Conservation (phyloP, 2,888 invertebrate species). For the Troilus luridus region DNA sequence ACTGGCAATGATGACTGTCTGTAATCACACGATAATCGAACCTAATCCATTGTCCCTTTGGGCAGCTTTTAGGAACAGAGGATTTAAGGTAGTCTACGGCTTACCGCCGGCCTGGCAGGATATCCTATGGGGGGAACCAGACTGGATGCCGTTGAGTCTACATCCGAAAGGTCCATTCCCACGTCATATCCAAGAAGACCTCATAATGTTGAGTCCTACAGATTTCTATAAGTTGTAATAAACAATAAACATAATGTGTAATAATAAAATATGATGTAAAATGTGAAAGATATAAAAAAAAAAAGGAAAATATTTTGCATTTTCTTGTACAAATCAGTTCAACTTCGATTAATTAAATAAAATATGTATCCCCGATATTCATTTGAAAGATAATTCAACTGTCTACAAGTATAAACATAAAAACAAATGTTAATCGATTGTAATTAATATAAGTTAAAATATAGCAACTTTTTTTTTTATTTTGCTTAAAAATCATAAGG, state of each 20-base stretch:
- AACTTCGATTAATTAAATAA: no score
- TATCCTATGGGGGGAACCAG: not conserved
- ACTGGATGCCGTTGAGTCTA: not conserved
- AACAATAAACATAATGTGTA: not conserved
- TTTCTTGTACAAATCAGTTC: no score
- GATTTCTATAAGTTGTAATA: not conserved
- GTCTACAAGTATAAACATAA: no score
- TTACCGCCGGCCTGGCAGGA: not conserved
- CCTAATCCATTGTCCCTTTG: not conserved
- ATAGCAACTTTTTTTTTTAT: no score
- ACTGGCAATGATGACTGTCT: conserved; percentile 22
- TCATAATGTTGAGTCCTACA: not conserved
- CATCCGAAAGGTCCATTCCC: not conserved
- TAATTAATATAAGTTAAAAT: no score
- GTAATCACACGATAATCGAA: conserved; percentile 36
- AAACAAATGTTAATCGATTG: no score
- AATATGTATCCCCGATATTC: no score
- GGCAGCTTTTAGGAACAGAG: conserved; percentile 35
- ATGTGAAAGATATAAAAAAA: no score
- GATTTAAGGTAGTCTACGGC: conserved; percentile 4
- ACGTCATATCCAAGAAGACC: not conserved
- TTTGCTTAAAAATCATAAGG: no score
- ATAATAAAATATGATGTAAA: no score
- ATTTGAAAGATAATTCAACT: no score
- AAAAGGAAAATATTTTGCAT: no score